Evolutionary conservation across 92 coral and sea anemone species (phyloP), one percentile per base, ranked within the genome.

Genomic region (Palythoa heliodiscus): DNA sequence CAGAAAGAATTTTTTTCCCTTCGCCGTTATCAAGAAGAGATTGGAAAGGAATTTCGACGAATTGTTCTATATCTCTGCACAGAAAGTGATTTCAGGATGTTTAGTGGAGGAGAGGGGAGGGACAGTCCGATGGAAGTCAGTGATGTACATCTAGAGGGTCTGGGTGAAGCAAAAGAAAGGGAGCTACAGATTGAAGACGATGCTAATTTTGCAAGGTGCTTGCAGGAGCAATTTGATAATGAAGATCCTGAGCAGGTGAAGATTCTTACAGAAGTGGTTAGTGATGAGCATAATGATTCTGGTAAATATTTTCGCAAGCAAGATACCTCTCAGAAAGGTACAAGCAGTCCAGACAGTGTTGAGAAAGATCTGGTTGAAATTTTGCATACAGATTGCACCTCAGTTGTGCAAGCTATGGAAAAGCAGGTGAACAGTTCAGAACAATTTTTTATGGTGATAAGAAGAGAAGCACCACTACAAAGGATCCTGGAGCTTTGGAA

Each of bases 401-500:
- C 75, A 54, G 90, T 86, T 52, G 87, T 90, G 24, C 50, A 87
- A 3, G 88, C 70, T 54, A 78, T 90, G 77, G 84, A 78, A 15
- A 80, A 89, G 39, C 50, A 87, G 78, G 88, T 87, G 19, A 90
- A 76, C 55, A 54, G 57, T 61, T 53, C 70, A 24, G 52, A 81
- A 48, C 89, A 86, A 17, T 86, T 81, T 80, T 85, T 88, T 39
- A 69, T 88, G 23, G 71, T 71, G 69, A 70, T 81, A 52, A 84
- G 89, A 88, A 77, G 89, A 87, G 75, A 83, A 75, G 91, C 84
- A 4, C 89, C 93, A 40, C 77, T 87, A 29, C 60, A 86, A 61
- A 81, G 90, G 68, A 74, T 91, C 81, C 64, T 88, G 54, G 88
- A 78, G 63, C 76, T 91, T 68, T 91, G 93, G 93, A 81, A 88